Evolutionary conservation across 1,140 invertebrate genomes (phyloP).

Genomic region (Archivesica marissinica): DNA sequence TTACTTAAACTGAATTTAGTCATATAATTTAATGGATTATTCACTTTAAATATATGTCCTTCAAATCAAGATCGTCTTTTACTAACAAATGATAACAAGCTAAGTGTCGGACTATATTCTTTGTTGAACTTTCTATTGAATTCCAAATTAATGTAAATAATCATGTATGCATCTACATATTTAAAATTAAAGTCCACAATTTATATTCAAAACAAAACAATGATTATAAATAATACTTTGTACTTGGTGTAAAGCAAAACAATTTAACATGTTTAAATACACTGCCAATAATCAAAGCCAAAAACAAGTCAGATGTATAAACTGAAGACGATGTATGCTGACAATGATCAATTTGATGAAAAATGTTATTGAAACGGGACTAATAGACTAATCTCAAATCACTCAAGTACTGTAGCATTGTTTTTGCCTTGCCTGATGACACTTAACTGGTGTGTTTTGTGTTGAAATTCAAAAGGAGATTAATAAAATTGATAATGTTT

Average conservation of each 20-base stretch:
- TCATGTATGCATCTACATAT: background rate
- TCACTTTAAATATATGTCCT: constrained; percentile 7
- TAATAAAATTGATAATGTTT: constrained; percentile 38
- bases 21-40: constrained; percentile 18
- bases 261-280: constrained; percentile 24
- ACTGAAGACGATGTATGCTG: constrained; percentile 41
- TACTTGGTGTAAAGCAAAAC: background rate
- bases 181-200: background rate
- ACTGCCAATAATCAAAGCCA: constrained; percentile 14
- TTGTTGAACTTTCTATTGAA: constrained; percentile 16
- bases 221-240: background rate
- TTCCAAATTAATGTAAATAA: constrained; percentile 2
- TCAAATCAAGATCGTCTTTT: constrained; percentile 36
- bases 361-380: constrained; percentile 44
- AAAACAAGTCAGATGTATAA: constrained; percentile 21
- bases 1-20: background rate
- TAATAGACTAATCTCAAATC: background rate
- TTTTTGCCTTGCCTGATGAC: constrained; percentile 32
- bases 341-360: constrained; percentile 25
- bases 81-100: constrained; percentile 2
- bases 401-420: background rate
- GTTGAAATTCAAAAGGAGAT: background rate
- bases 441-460: background rate
- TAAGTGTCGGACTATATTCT: background rate
- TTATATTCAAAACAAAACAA: constrained; percentile 7